A percentile compares a stretch with the other conserved stretches of the same genome.
phyloP scores from a whole-genome alignment of 2,797 vertebrate species.

The Enteromius viviparus region DNA sequence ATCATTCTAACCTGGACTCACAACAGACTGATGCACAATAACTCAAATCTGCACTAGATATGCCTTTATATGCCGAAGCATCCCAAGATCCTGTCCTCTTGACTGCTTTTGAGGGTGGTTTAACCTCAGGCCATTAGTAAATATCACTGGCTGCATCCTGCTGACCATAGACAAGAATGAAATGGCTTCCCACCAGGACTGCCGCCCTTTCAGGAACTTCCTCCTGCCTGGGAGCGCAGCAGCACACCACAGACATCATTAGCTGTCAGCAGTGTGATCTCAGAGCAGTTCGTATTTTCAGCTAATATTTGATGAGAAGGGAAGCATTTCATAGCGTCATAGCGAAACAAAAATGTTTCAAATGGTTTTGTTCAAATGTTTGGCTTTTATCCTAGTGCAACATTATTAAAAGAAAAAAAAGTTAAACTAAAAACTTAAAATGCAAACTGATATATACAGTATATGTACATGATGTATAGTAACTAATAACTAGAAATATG shows the following conservation, averaged over 20 bases:
- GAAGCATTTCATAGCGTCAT: not conserved
- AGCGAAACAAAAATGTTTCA: not conserved
- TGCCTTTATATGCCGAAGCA: not conserved
- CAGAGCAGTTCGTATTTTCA: slow-evolving; percentile 1
- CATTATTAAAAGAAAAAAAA: too few relatives aligned
- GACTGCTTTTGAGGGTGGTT: slow-evolving; percentile 49
- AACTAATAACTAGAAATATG: not conserved
- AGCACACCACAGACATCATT: slow-evolving; percentile 49
- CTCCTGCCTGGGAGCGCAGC: slow-evolving; percentile 64
- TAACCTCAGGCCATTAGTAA: slow-evolving; percentile 63
- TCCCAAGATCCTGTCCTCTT: slow-evolving; percentile 17
- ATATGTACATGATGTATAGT: not conserved
- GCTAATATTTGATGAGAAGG: not conserved
- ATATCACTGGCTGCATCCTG: slow-evolving; percentile 64
- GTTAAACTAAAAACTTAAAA: too few relatives aligned
- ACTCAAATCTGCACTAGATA: slow-evolving; percentile 13
- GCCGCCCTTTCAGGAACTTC: slow-evolving; percentile 69
- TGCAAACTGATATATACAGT: too few relatives aligned
- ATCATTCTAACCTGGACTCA: not conserved
- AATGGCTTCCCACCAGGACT: slow-evolving; percentile 66
- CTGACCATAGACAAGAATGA: slow-evolving; percentile 64
- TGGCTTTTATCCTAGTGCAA: not conserved
- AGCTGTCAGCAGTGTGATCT: slow-evolving; percentile 5
- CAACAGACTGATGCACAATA: not conserved
- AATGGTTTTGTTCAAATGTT: not conserved